Percentiles rank a stretch among this genome's conserved stretches.
Evolutionary conservation across 2,113 vertebrate genomes (phyloP).

Genomic region (Aphelocoma coerulescens): DNA sequence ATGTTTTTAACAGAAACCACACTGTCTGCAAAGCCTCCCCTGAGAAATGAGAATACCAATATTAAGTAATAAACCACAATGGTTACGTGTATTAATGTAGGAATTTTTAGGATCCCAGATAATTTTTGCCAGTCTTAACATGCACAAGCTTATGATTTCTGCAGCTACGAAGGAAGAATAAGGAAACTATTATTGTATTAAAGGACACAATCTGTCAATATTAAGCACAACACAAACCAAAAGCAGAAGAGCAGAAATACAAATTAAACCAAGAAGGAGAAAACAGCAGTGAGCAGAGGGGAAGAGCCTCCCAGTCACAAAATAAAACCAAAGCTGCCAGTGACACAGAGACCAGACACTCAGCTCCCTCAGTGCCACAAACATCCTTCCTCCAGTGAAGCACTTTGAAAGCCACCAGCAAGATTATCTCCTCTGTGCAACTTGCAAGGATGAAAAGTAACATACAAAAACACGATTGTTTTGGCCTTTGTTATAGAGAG

Average conservation of each 20-base stretch:
- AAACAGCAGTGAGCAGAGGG: not conserved
- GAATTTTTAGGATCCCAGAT: not conserved
- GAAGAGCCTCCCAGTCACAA: not conserved
- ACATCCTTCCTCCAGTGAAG: not conserved
- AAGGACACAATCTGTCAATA: not conserved
- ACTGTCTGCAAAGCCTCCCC: not conserved
- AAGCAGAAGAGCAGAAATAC: not conserved
- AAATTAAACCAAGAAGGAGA: not conserved
- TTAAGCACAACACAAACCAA: not conserved
- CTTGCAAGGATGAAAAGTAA: not conserved
- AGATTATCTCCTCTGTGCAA: not conserved
- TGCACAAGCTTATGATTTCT: not conserved
- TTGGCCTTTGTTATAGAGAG: not conserved
- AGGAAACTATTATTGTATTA: not conserved
- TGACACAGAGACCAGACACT: not conserved
- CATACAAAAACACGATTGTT: fast-evolving
- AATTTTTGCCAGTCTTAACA: not conserved
- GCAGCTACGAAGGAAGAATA: not conserved
- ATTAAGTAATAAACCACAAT: not conserved
- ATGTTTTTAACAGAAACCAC: not conserved
- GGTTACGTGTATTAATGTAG: not conserved
- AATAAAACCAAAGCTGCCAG: not conserved
- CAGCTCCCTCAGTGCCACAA: not conserved
- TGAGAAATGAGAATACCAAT: not conserved
- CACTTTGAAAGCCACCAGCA: not conserved